These are phyloP conservation scores for Hylyphantes graminicola DNA, from an alignment of 1,140 invertebrate genomes.

Conservation along the genomic window DNA sequence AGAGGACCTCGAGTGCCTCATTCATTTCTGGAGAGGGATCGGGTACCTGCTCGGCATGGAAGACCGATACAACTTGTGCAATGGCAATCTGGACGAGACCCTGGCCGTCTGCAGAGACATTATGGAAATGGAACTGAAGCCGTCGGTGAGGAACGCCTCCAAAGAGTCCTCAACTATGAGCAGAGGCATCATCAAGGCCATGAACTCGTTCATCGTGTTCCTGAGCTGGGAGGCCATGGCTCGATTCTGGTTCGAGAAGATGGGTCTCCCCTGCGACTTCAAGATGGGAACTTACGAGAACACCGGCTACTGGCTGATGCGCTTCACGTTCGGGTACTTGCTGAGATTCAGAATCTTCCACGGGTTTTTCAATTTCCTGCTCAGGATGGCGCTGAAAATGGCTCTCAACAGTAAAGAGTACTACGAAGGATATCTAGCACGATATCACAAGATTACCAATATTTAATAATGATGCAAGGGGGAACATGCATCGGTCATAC, in stretches of 20 bases:
- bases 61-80: slow-evolving; percentile 77
- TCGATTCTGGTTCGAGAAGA: slow-evolving; percentile 60
- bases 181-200: slow-evolving; percentile 58
- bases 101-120: slow-evolving; percentile 67
- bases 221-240: slow-evolving; percentile 61
- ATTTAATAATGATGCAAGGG: slow-evolving; percentile 18
- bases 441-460: slow-evolving; percentile 29
- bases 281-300: slow-evolving; percentile 33
- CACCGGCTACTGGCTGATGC: slow-evolving; percentile 57
- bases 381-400: slow-evolving; percentile 55
- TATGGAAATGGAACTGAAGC: slow-evolving; percentile 61
- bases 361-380: slow-evolving; percentile 57
- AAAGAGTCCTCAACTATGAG: slow-evolving; percentile 61
- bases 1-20: slow-evolving; percentile 79
- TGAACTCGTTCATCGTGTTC: slow-evolving; percentile 59
- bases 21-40: slow-evolving; percentile 86
- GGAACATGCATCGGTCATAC: neutral
- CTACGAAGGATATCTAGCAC: slow-evolving; percentile 41
- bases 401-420: slow-evolving; percentile 53
- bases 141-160: slow-evolving; percentile 1
- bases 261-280: slow-evolving; percentile 36
- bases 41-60: slow-evolving; percentile 84
- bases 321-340: slow-evolving; percentile 56
- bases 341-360: slow-evolving; percentile 46
- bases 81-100: slow-evolving; percentile 68